A percentile compares a stretch with the other conserved stretches of the same genome.
Evolutionary conservation across 2,888 invertebrate genomes (phyloP).

Genomic region (Erannis defoliaria): DNA sequence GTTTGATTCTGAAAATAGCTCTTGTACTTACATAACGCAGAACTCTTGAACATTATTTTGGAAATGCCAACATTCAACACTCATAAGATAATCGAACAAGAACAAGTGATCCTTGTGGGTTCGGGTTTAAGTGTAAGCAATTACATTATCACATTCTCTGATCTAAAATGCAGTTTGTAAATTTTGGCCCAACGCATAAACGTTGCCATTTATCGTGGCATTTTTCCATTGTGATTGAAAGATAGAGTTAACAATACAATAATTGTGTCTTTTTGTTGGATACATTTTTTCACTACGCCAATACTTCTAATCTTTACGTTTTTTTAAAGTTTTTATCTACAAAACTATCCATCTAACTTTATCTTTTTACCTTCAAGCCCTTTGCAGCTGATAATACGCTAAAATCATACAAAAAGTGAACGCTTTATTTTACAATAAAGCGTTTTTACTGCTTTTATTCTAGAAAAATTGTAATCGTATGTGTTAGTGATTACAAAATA

Average conservation of each 20-base stretch:
- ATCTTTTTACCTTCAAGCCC: constrained; percentile 40
- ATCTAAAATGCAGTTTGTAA: no score
- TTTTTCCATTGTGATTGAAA: no score
- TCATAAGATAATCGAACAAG: background rate
- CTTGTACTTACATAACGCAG: constrained; percentile 5
- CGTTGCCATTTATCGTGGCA: no score
- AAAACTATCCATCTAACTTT: constrained; percentile 30
- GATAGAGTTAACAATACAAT: no score
- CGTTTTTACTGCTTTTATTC: no score
- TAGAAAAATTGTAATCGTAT: no score
- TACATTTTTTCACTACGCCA: background rate
- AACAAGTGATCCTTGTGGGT: no score
- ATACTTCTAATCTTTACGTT: background rate
- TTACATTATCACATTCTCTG: no score
- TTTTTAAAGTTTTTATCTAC: constrained; percentile 31
- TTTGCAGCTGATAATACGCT: constrained; percentile 31
- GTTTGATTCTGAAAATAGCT: constrained; percentile 23
- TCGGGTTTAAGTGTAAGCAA: no score
- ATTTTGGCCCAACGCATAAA: no score
- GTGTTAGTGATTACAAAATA: no score
- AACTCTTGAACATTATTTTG: constrained; percentile 15
- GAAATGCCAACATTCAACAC: background rate
- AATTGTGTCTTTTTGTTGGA: background rate
- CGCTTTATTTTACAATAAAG: background rate
- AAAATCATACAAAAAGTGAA: background rate